Percentiles rank a stretch among this genome's conserved stretches.
These are phyloP conservation scores for Aptenodytes forsteri DNA, from an alignment of 2,113 vertebrate genomes.

Conservation along the genomic window DNA sequence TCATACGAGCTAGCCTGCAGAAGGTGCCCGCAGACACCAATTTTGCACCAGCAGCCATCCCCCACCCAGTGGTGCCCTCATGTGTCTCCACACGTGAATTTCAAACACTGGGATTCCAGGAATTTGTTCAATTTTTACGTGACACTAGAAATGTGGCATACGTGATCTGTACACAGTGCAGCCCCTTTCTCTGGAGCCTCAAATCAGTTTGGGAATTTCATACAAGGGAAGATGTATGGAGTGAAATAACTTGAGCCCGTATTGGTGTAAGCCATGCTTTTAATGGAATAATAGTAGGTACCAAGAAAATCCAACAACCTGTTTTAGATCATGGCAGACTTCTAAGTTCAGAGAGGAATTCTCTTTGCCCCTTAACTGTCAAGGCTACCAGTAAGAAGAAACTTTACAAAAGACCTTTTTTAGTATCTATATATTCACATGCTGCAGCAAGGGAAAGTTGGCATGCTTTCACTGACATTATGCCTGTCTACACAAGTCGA, in stretches of 20 bases:
- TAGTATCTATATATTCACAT: background rate
- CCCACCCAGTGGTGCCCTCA: conserved; percentile 40
- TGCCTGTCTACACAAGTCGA: conserved; percentile 22
- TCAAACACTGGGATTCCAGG: background rate
- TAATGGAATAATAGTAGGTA: background rate
- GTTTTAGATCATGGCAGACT: background rate
- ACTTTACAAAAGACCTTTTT: background rate
- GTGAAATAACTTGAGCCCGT: background rate
- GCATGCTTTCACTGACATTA: background rate
- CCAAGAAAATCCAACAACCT: background rate
- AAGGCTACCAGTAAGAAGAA: background rate
- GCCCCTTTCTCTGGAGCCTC: background rate
- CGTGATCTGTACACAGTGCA: rapidly evolving
- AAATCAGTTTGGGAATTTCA: background rate
- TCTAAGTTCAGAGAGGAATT: background rate
- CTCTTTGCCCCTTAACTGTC: background rate
- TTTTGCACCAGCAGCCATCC: background rate
- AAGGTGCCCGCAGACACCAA: background rate
- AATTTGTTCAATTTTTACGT: background rate
- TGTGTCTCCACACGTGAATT: conserved; percentile 27
- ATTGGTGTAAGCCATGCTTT: background rate
- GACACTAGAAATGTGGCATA: background rate
- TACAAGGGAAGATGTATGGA: background rate
- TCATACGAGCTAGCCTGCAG: background rate
- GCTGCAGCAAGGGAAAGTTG: background rate